Evolutionary conservation across 2,797 vertebrate species (phyloP).

Genomic region (Chaunax sp.): DNA sequence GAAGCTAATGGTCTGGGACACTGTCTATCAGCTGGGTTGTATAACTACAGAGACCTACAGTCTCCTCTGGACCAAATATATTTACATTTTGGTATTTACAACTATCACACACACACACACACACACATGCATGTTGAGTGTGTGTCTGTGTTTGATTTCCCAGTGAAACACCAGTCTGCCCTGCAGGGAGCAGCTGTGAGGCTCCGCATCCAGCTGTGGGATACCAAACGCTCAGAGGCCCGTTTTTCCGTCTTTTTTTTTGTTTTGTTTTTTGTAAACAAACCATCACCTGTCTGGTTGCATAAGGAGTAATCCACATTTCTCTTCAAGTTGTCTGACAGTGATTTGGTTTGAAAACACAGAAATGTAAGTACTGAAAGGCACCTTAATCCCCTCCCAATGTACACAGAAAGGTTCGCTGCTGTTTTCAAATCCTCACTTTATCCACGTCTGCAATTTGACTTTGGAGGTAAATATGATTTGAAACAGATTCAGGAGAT

Average conservation of each 20-base stretch:
- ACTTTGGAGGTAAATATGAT: conserved; percentile 27
- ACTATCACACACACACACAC: conserved; percentile 16
- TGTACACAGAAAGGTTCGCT: conserved; percentile 2
- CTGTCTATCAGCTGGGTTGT: not conserved
- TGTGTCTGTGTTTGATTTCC: conserved; percentile 49
- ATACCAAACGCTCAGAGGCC: conserved; percentile 26
- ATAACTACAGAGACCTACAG: no score
- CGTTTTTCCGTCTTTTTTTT: not conserved
- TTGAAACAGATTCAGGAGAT: conserved; percentile 19
- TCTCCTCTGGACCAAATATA: no score
- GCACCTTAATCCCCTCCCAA: conserved; percentile 8
- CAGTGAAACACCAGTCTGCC: conserved; percentile 63
- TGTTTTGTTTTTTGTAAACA: no score
- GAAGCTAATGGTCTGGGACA: not conserved
- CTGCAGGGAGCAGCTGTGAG: conserved; percentile 58
- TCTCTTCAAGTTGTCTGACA: conserved; percentile 22
- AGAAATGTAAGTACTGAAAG: conserved; percentile 23
- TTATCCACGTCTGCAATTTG: conserved; percentile 27
- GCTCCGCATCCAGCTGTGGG: conserved; percentile 30
- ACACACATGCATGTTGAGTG: conserved; percentile 36
- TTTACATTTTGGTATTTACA: no score
- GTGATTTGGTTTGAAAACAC: conserved; percentile 23
- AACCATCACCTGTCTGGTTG: not conserved
- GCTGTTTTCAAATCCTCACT: conserved; percentile 29
- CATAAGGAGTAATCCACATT: conserved; percentile 14